A percentile compares a stretch with the other conserved stretches of the same genome.
Conservation (phyloP, 2,797 vertebrate genomes). For the Salmo trutta region DNA sequence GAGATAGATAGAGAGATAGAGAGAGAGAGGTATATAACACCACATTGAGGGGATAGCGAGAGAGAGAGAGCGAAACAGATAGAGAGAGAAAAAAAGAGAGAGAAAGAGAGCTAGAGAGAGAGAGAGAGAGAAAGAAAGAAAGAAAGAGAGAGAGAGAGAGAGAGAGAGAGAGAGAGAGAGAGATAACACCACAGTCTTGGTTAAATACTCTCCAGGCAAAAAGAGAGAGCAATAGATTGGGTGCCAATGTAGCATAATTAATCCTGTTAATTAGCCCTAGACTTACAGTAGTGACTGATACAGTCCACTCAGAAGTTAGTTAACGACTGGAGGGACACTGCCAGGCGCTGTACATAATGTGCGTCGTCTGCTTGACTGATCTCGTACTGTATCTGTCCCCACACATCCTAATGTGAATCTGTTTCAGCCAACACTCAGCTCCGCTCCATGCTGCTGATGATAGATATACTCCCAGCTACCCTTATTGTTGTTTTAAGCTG, state of each 20-base stretch:
- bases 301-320: conserved; percentile 61
- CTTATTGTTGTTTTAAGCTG: neutral
- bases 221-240: conserved; percentile 55
- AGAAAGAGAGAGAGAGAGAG: neutral
- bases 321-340: conserved; percentile 58
- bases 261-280: conserved; percentile 72
- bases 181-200: neutral
- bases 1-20: neutral
- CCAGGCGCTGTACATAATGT: conserved; percentile 53
- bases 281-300: conserved; percentile 61
- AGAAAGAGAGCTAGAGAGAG: neutral
- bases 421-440: conserved; percentile 22
- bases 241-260: conserved; percentile 74
- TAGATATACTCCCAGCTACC: neutral
- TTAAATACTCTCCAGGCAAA: conserved; percentile 62
- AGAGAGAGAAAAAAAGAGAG: neutral
- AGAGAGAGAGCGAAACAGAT: neutral
- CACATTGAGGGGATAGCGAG: too few relatives aligned
- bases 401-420: conserved; percentile 21
- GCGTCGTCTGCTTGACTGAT: conserved; percentile 64
- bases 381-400: conserved; percentile 54
- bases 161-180: conserved; percentile 4
- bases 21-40: too few relatives aligned
- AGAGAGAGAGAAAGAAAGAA: neutral
- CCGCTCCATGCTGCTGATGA: conserved; percentile 15